phyloP scores from a whole-genome alignment of 2,888 invertebrate genomes.

The Caenorhabditis panamensis region DNA sequence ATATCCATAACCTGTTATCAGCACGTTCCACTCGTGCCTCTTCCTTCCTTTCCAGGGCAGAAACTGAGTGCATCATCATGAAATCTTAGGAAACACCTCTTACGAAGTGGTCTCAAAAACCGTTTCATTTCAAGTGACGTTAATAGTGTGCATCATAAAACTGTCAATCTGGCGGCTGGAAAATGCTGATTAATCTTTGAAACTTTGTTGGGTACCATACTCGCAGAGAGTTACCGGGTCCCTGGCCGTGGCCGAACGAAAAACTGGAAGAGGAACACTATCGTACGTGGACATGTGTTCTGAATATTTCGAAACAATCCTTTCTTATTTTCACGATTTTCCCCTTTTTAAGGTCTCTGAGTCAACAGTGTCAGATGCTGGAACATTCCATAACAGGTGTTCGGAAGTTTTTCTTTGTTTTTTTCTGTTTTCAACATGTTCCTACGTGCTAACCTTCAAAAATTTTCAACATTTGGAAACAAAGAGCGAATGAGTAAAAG shows the following conservation, averaged over 20 bases:
- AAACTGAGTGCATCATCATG: conserved; percentile 21
- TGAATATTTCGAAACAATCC: not conserved
- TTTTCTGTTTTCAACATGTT: not conserved
- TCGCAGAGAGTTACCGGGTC: no score
- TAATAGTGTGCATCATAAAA: conserved; percentile 2
- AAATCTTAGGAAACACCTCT: conserved; percentile 27
- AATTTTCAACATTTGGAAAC: not conserved
- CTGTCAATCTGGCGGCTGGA: conserved; percentile 2
- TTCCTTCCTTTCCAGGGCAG: conserved; percentile 3
- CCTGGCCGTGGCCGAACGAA: no score
- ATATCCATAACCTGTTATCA: conserved; percentile 48
- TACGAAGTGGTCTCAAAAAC: conserved; percentile 51
- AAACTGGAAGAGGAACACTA: no score
- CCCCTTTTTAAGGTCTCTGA: no score
- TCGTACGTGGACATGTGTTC: not conserved
- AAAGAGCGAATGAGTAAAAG: not conserved
- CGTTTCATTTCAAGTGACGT: conserved; percentile 9
- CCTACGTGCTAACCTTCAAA: not conserved
- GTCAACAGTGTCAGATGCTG: no score
- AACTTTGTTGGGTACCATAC: not conserved
- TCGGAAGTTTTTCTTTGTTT: not conserved
- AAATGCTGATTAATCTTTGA: not conserved
- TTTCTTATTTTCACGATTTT: not conserved
- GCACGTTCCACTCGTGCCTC: conserved; percentile 51
- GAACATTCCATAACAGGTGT: no score